These are phyloP conservation scores for Pseudococcus longispinus DNA, from an alignment of 2,888 invertebrate species.

Conservation along the genomic window DNA sequence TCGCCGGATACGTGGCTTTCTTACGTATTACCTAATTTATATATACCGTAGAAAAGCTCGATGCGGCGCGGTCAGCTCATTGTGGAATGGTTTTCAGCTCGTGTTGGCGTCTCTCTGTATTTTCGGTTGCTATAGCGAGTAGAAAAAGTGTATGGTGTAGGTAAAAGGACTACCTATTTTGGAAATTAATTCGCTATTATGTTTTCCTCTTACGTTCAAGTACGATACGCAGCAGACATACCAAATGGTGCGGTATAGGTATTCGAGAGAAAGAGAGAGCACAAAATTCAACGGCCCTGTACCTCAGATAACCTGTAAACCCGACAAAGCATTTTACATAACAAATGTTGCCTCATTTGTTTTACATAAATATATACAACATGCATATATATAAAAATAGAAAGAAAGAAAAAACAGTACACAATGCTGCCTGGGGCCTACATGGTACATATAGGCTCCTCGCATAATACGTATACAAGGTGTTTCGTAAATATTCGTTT, in stretches of 20 bases:
- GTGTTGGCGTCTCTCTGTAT: background rate
- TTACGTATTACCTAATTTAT: conserved; percentile 55
- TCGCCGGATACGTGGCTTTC: conserved; percentile 52
- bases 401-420: background rate
- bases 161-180: background rate
- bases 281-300: background rate
- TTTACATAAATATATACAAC: conserved; percentile 5
- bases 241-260: background rate
- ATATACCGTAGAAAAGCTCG: background rate
- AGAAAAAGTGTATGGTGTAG: background rate
- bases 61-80: background rate
- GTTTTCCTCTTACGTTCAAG: background rate
- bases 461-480: background rate
- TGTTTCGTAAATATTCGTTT: conserved; percentile 28
- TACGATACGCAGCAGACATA: background rate
- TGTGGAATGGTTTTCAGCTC: background rate
- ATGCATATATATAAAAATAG: background rate
- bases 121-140: background rate
- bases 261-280: background rate
- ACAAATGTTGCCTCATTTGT: conserved; percentile 46
- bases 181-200: conserved; percentile 32
- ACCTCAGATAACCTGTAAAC: background rate
- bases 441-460: background rate
- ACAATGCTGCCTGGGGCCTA: background rate
- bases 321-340: conserved; percentile 41